Conservation (phyloP, 2,888 invertebrate species). For the Cheilosia scutellata region DNA sequence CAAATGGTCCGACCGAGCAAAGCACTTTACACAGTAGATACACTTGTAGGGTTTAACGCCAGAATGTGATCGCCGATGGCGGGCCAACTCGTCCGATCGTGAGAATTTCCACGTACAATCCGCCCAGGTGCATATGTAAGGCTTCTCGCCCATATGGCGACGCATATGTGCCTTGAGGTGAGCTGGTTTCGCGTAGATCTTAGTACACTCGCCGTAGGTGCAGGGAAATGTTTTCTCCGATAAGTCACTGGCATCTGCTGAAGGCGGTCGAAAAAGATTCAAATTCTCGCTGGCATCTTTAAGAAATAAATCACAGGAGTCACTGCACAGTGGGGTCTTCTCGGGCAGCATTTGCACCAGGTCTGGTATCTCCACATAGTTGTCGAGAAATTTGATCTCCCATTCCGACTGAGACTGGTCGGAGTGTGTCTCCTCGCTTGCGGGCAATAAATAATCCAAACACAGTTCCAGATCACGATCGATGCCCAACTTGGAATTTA, state of each 20-base stretch:
- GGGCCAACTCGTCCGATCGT: constrained; percentile 95
- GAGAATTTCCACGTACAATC: constrained; percentile 97
- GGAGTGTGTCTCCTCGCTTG: constrained; percentile 47
- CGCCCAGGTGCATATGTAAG: constrained; percentile 89
- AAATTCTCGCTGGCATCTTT: constrained; percentile 84
- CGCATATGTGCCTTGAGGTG: constrained; percentile 95
- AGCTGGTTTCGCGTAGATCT: constrained; percentile 95
- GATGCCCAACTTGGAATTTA: constrained; percentile 59
- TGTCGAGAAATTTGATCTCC: constrained; percentile 82
- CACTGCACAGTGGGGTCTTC: constrained; percentile 86
- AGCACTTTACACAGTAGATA: constrained; percentile 92
- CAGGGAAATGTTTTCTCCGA: constrained; percentile 88
- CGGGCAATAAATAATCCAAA: constrained; percentile 72
- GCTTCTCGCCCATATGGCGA: constrained; percentile 92
- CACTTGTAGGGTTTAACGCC: constrained; percentile 97
- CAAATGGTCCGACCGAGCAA: constrained; percentile 96
- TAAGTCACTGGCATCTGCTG: constrained; percentile 52
- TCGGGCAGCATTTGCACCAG: constrained; percentile 84
- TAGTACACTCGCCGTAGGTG: constrained; percentile 89
- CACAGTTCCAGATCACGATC: constrained; percentile 76
- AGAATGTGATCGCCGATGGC: constrained; percentile 97
- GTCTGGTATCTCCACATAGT: constrained; percentile 82
- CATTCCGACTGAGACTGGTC: constrained; percentile 79
- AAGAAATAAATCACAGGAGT: constrained; percentile 85
- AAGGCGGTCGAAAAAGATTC: constrained; percentile 74